Conservation (phyloP, 2,113 vertebrate species). For the Channa maculata region DNA sequence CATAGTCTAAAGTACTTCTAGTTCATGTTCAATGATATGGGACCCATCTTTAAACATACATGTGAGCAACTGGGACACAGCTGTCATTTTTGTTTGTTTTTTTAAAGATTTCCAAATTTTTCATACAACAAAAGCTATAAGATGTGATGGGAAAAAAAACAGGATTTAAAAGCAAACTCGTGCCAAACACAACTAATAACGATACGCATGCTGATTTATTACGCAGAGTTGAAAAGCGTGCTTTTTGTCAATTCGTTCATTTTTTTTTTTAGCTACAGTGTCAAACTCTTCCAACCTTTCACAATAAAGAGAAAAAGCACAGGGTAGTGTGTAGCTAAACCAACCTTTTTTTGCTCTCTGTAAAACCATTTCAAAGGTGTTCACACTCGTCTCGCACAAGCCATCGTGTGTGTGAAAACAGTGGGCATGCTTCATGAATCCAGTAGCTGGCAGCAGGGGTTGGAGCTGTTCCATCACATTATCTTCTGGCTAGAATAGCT, state of each 20-base stretch:
- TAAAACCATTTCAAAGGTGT: conserved; percentile 48
- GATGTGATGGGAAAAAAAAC: conserved; percentile 32
- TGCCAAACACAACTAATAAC: conserved; percentile 75
- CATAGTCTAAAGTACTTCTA: conserved; percentile 42
- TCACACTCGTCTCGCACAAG: conserved; percentile 33
- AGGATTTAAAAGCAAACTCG: conserved; percentile 56
- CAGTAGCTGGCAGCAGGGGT: conserved; percentile 28
- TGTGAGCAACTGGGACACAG: conserved; percentile 45
- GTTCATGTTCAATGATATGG: conserved; percentile 43
- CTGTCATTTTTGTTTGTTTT: conserved; percentile 49
- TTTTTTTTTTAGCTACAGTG: conserved; percentile 46
- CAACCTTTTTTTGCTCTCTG: conserved; percentile 53
- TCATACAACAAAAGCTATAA: conserved; percentile 28
- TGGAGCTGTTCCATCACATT: conserved; percentile 59
- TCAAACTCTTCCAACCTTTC: conserved; percentile 50
- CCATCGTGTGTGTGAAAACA: not conserved
- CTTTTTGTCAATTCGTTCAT: conserved; percentile 8
- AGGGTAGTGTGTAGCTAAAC: conserved; percentile 49
- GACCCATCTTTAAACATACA: conserved; percentile 44
- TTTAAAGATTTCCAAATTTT: conserved; percentile 43
- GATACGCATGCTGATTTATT: conserved; percentile 38
- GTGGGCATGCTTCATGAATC: conserved; percentile 11
- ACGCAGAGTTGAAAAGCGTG: not conserved
- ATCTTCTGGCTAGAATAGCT: conserved; percentile 60
- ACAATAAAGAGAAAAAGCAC: conserved; percentile 33